Base-by-base conservation (phyloP, 2,113 vertebrate species). In the Tursiops truncatus region DNA sequence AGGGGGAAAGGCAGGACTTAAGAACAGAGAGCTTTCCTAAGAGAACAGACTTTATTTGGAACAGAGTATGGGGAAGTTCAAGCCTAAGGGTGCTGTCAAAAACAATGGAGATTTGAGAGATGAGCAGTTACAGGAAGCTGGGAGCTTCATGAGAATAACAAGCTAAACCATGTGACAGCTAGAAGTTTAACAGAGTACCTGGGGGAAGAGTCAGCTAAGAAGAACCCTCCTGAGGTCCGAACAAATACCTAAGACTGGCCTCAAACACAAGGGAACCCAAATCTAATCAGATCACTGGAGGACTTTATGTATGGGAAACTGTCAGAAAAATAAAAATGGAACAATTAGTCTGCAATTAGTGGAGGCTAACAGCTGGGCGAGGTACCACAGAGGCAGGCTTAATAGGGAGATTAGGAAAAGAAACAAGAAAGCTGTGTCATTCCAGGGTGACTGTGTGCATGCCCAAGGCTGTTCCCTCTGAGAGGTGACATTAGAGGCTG, bases 271-370 rank as follows among this genome's bases (percentile, higher is more conserved):
- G 20, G 53, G 14, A 77, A 50, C 50, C 41, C n/a, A 90, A 81
- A 90, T 81, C 58, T 86, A 96, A 84, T 79, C 68, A 90, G 67
- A 94, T 86, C 15, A 81, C 47, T 63, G 14, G 44, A 85, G 28
- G 13, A 94, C 80, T 53, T 81, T 89, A 89, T 60, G 13, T 94
- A 70, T 77, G 36, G 84, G 80, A 9, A 65, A 86, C 13, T 93
- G 26, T 17, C 44, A 71, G 68, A 47, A 80, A 93, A 92, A 41
- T 62, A 90, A 28, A 62, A 91, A 90, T 60, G 95, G 70, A 62
- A 25, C 60, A 77, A 80, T 84, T 89, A 85, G 63, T 47, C 63
- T 76, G 41, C 23, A 96, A 73, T 85, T 60, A 33, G 71, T 87
- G 53, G 56, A 83, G 82, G 53, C 20, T 58, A 88, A 80, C 67